phyloP scores from a whole-genome alignment of 1,140 invertebrate species.

The Pinna nobilis region DNA sequence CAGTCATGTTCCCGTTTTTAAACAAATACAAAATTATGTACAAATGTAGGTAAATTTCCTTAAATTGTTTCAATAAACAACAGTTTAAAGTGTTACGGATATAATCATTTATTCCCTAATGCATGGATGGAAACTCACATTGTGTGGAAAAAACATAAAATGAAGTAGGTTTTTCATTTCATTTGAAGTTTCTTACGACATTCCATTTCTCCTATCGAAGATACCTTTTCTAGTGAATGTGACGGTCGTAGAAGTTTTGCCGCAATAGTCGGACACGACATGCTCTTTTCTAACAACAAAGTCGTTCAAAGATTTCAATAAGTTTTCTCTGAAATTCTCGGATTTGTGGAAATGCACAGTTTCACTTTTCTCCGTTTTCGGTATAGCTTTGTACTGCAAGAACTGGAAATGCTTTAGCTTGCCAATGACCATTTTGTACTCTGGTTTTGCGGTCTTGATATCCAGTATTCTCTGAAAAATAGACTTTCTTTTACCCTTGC shows the following conservation, averaged over 20 bases:
- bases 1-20: too few relatives aligned
- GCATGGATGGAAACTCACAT: too few relatives aligned
- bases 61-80: too few relatives aligned
- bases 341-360: too few relatives aligned
- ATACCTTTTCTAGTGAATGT: constrained; percentile 45
- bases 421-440: constrained; percentile 10
- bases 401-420: constrained; percentile 37
- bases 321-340: constrained; percentile 23
- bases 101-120: too few relatives aligned
- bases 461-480: constrained; percentile 9
- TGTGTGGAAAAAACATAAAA: too few relatives aligned
- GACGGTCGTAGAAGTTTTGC: constrained; percentile 36
- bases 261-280: constrained; percentile 34
- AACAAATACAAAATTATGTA: too few relatives aligned
- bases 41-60: too few relatives aligned
- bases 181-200: too few relatives aligned
- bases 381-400: constrained; percentile 17
- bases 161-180: too few relatives aligned
- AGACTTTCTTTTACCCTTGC: constrained; percentile 11
- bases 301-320: constrained; percentile 41
- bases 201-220: constrained; percentile 3
- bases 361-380: too few relatives aligned
- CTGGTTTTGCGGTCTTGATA: background rate
- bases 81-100: too few relatives aligned
- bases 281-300: constrained; percentile 54